Conservation (phyloP, 2,113 vertebrate species). For the Falcunculus frontatus region DNA sequence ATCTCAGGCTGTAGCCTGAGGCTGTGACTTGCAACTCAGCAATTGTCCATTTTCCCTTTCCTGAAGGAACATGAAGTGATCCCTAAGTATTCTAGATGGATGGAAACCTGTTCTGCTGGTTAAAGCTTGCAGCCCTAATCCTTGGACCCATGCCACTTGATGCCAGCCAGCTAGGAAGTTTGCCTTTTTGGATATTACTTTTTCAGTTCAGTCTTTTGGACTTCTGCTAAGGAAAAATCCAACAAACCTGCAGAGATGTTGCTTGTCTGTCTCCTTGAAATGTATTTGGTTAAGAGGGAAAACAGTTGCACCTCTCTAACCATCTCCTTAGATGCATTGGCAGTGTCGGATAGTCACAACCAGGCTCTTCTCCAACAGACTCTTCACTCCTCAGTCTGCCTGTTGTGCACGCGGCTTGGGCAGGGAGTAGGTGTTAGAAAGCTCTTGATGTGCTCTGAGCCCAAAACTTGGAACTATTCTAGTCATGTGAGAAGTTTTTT, state of each 20-base stretch:
- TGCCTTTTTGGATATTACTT: neutral
- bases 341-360: neutral
- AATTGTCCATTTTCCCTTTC: neutral
- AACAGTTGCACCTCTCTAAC: neutral
- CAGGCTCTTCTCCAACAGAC: neutral
- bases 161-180: neutral
- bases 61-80: neutral
- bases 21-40: neutral
- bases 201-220: neutral
- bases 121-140: neutral
- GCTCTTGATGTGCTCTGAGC: neutral
- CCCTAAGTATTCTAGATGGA: fast-evolving
- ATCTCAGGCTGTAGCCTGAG: neutral
- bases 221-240: neutral
- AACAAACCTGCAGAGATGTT: neutral
- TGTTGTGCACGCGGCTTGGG: neutral
- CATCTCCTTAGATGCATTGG: neutral
- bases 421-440: neutral
- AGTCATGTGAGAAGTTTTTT: neutral
- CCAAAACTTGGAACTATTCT: neutral
- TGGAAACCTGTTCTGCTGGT: neutral
- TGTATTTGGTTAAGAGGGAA: neutral
- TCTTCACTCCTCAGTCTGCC: neutral
- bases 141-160: neutral
- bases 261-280: neutral